Conservation (phyloP, 2,888 invertebrate genomes). For the Leptopilina myrica region DNA sequence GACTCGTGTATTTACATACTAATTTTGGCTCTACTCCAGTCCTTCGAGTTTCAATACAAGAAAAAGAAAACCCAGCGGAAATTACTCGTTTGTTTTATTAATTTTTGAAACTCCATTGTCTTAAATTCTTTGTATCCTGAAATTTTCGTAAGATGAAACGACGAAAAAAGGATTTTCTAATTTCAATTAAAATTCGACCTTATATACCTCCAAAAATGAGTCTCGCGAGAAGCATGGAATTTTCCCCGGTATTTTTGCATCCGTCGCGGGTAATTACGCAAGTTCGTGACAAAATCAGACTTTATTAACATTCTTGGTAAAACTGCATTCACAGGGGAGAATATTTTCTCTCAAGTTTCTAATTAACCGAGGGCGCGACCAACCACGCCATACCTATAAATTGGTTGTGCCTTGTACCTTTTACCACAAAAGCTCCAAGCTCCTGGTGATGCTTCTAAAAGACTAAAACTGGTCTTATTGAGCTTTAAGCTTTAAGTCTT, state of each 20-base stretch:
- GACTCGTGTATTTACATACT: constrained; percentile 37
- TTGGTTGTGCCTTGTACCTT: constrained; percentile 4
- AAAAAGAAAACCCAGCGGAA: constrained; percentile 22
- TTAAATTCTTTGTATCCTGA: not conserved
- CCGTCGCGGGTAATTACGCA: constrained; percentile 33
- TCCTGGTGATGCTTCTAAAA: not conserved
- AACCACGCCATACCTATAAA: constrained; percentile 24
- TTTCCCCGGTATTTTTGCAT: constrained; percentile 11
- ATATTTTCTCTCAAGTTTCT: constrained; percentile 32
- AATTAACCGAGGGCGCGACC: constrained; percentile 26
- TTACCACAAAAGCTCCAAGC: constrained; percentile 17
- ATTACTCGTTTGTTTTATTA: constrained; percentile 17
- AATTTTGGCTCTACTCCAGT: constrained; percentile 5
- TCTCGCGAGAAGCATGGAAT: not conserved
- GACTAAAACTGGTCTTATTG: constrained; percentile 4
- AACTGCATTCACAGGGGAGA: constrained; percentile 8
- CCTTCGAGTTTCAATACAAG: not conserved
- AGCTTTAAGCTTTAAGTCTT: constrained; percentile 18
- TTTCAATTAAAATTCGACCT: constrained; percentile 18
- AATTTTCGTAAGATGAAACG: not conserved
- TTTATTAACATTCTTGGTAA: constrained; percentile 36
- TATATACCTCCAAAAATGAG: not conserved
- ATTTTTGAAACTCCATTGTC: not conserved
- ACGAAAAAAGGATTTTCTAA: not conserved
- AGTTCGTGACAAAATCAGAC: constrained; percentile 38